Base-by-base conservation (phyloP, 2,888 invertebrate species). In the Nebria salina region DNA sequence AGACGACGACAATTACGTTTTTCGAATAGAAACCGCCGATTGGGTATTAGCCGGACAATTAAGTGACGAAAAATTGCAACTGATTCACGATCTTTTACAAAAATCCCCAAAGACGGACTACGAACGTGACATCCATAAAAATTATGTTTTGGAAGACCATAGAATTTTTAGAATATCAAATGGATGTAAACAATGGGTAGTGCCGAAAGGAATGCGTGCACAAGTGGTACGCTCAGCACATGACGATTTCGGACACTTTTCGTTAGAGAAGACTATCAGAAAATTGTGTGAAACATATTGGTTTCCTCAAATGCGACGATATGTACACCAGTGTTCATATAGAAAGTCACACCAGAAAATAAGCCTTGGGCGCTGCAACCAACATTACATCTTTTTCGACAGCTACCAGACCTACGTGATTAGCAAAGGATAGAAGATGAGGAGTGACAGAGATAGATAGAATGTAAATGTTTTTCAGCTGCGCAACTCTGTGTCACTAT, bases 171-270 rank as follows among this genome's bases (percentile, higher is more conserved):
- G 34, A 68, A 11, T 11, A 20, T 25, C 68, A 4, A 68, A 20
- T 9, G 68, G 26, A 15, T 13, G 68, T 9, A 68, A 25, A 68
- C 15, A 26, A 68, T 68, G 68, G 15, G 68, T 68, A 25, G 68
- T 68, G 15, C 68, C n/a, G 25, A 9, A 11, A 68, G 85, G 86
- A 0, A 87, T 87, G 8, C 87, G 87, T 1, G 83, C 83, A 82
- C 85, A 86, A 76, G 84, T 88, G 34, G 85, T 86, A 42, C 84
- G 84, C 8, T 83, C 84, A 54, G 87, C 86, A 74, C 89, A 89
- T 76, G 88, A 89, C 74, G 87, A 88, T 13, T 82, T 86, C 9
- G 88, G 88, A 8, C 88, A 89, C 82, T 86, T 88, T 81, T 87
- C 85, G 2, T 34, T 85, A 1, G 86, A 87, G 3, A 87, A 87